Evolutionary conservation across 2,797 vertebrate species (phyloP), one percentile per base, ranked within the genome.

Genomic region (Pangasius mekongensis): DNA sequence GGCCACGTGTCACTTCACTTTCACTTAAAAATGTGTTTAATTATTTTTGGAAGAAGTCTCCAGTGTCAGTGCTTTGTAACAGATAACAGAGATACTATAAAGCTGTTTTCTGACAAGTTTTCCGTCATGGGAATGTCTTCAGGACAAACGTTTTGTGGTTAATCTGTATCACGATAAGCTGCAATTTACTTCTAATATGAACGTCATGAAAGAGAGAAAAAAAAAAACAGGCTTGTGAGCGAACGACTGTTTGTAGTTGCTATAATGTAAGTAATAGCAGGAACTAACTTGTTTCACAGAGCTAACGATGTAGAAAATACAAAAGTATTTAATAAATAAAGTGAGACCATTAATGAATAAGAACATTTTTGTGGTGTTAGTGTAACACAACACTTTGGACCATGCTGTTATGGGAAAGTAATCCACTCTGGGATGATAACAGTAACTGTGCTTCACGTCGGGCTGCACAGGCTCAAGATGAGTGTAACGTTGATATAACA

Each of bases 231-330:
- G n/a, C 27, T 16, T 30, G 6, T 30, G 64, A 67, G 11, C 0
- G 62, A 66, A n/a, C 10, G 4, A 66, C 27, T 62, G 60, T 27
- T 62, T 66, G 62, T 66, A 66, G 3, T 27, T 66, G 27, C 27
- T 64, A 13, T 64, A 66, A 13, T 30, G 27, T 66, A 64, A 64
- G 24, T n/a, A 64, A n/a, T 13, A 64, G 10, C 27, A 64, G 3
- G 14, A 54, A 54, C 11, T 13, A 64, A 64, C 10, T 64, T 83
- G 66, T 78, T 89, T 90, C 83, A 47, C 62, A 64, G 84, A 27
- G 16, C 64, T 67, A 30, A 16, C 64, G 11, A 10, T n/a, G 62
- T 64, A n/a, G 9, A 67, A 67, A 16, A 4, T 67, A 67, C n/a
- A 33, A 67, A 30, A 30, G 14, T 67, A 67, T 30, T 33, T 33